These are phyloP conservation scores for Solen grandis DNA, from an alignment of 1,140 invertebrate species.

Conservation along the genomic window DNA sequence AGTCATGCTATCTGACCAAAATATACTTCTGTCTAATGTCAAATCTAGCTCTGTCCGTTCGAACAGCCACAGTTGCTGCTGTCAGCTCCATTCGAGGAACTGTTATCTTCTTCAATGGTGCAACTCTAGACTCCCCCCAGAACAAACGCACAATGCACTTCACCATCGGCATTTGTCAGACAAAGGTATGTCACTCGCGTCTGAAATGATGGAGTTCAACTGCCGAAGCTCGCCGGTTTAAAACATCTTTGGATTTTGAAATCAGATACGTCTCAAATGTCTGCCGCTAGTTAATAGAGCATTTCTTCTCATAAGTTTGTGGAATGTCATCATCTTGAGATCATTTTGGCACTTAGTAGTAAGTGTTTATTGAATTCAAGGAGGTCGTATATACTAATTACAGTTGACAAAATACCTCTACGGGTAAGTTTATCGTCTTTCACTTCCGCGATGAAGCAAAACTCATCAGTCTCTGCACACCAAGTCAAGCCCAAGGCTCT, in stretches of 20 bases:
- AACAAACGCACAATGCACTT: constrained; percentile 61
- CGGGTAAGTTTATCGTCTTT: background rate
- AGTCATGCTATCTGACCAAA: constrained; percentile 44
- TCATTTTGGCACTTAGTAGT: background rate
- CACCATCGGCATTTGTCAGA: constrained; percentile 23
- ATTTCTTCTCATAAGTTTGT: background rate
- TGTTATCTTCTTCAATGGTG: constrained; percentile 80
- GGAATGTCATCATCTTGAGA: background rate
- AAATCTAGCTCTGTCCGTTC: constrained; percentile 43
- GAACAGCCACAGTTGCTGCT: constrained; percentile 77
- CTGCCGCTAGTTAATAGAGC: background rate
- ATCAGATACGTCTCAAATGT: background rate
- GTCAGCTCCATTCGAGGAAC: constrained; percentile 82
- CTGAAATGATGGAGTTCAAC: constrained; percentile 56
- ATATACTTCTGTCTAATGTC: constrained; percentile 1
- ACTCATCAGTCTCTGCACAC: background rate
- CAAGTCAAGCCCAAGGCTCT: background rate
- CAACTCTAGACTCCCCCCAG: constrained; percentile 77
- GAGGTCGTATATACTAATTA: constrained; percentile 1
- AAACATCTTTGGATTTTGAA: constrained; percentile 3
- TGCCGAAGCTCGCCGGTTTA: background rate
- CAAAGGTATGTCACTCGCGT: constrained; percentile 62
- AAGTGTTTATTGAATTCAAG: background rate
- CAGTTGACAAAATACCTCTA: background rate
- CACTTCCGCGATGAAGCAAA: background rate